Evolutionary conservation across 1,140 invertebrate species (phyloP), one percentile per base, ranked within the genome.

Genomic region (Agrypnia vestita): DNA sequence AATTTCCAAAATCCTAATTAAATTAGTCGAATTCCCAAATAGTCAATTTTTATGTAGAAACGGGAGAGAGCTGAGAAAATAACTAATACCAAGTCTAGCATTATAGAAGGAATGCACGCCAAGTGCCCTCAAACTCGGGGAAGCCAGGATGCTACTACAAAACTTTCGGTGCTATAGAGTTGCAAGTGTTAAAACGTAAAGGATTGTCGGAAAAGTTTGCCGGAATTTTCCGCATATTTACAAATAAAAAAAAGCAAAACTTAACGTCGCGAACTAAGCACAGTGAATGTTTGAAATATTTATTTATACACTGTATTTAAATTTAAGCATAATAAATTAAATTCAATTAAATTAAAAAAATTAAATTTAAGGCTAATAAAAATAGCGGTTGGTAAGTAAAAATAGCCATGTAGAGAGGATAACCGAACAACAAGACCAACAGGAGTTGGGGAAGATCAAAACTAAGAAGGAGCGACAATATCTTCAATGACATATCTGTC

Each of bases 91-190:
- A 17, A 69, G 46, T 46, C 13, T 8, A 46, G 43, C 46, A 15
- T 44, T 55, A 21, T 1, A n/a, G 9, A 13, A 43, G 69, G 25
- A 47, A 55, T 73, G 25, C 11, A 19, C 69, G 67, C 17, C 51
- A 49, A 73, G 49, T 53, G 47, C 17, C 46, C 25, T 7, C 47
- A 55, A 55, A 43, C 51, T 73, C 13, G 3, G 43, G n/a, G 46
- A 69, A 35, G 19, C 67, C 19, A 44, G 9, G 69, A 19, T n/a
- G 47, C 12, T 35, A 12, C 51, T 25, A 49, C 21, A 11, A 73
- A 73, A 73, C 69, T 72, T 72, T 72, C 46, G n/a, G 46, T 3
- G 43, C n/a, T 0, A 17, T 67, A 11, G 49, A 9, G 62, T 47
- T 21, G 43, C 44, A 69, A 47, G 21, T n/a, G 64, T 51, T 51